Evolutionary conservation across 2,888 invertebrate species (phyloP), one percentile per base, ranked within the genome.

Genomic region (Patella caerulea): DNA sequence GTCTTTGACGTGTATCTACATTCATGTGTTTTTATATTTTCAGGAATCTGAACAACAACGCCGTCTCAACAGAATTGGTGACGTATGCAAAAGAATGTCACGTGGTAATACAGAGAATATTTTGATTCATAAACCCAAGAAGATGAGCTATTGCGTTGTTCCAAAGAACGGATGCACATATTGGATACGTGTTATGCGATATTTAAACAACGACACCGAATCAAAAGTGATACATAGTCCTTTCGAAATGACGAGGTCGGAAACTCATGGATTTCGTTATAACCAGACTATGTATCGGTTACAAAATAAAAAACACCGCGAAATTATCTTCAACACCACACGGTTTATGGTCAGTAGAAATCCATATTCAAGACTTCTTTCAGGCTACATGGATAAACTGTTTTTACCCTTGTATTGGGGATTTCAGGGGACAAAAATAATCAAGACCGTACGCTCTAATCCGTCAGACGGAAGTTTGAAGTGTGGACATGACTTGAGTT

Each of bases 161-260:
- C 85, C 83, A 2, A 87, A 87, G 71, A 84, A 81, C 4, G 87
- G 86, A 0, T 84, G 84, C 73, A 86, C 87, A 0, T 82, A 83
- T 69, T 87, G 86, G 85, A 82, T 83, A 24, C 75, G 84, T 12
- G 76, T 86, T 2, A 81, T 87, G 45, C 78, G 81, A n/a, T 84
- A 76, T 70, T 69, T 86, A 19, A 74, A 81, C 65, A 83, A 83
- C 24, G 83, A 83, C 56, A 83, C 82, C 12, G 71, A 45, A 14
- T 52, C 69, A 0, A 17, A 72, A n/a, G 55, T 54, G 7, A 78
- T 79, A 1, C 56, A 75, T 4, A 76, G 73, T 7, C 83, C 84
- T 0, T 79, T 83, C 76, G 75, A 82, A 5, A 78, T 84, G 12
- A 77, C 76, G 53, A 80, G 84, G 54, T 78, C 74, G 59, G 76